Conservation (phyloP, 2,113 vertebrate species). For the Phaetusa simplex region DNA sequence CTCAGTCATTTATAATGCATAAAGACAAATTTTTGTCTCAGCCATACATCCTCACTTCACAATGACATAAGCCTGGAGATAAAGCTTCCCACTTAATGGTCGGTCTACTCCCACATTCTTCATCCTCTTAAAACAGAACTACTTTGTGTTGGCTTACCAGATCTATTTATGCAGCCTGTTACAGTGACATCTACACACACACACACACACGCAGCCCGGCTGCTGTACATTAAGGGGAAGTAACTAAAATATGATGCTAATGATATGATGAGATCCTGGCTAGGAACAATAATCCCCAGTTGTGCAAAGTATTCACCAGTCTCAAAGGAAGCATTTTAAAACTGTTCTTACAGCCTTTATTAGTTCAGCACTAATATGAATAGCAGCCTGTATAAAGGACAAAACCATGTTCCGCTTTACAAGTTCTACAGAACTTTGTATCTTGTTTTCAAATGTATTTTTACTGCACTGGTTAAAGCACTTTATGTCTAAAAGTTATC, state of each 20-base stretch:
- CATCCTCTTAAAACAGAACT: background rate
- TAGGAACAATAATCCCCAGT: conserved; percentile 5
- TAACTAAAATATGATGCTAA: background rate
- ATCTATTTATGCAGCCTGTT: background rate
- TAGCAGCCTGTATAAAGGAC: background rate
- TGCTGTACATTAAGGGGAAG: background rate
- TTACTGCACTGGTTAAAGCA: background rate
- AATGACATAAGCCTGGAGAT: background rate
- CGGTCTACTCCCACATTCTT: background rate
- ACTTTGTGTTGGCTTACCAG: background rate
- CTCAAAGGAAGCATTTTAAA: conserved; percentile 40
- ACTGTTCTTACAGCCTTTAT: background rate
- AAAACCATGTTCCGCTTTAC: background rate
- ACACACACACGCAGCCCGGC: background rate
- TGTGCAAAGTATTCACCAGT: background rate
- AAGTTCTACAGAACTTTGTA: background rate
- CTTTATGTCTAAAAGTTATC: background rate
- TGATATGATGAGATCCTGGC: conserved; percentile 2
- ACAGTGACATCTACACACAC: background rate
- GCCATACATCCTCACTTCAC: background rate
- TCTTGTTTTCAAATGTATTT: background rate
- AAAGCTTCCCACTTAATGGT: background rate
- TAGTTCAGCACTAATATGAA: background rate
- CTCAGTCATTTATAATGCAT: background rate
- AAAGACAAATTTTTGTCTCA: background rate